Conservation (phyloP, 2,888 invertebrate species). For the Melinaea marsaeus region DNA sequence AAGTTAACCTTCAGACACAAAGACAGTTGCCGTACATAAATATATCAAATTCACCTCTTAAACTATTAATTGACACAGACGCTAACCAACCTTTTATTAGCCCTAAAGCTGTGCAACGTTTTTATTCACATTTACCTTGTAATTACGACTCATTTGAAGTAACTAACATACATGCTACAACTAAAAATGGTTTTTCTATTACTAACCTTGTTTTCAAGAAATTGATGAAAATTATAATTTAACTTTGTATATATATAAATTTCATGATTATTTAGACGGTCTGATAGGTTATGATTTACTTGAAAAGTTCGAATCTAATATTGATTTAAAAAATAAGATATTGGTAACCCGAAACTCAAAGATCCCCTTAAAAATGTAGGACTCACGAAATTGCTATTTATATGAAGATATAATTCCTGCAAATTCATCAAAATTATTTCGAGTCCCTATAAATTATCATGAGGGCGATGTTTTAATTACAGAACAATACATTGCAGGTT, state of each 20-base stretch:
- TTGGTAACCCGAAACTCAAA: background rate
- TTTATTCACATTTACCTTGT: conserved; percentile 7
- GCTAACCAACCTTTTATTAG: conserved; percentile 21
- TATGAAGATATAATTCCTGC: conserved; percentile 24
- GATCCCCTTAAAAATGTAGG: conserved; percentile 15
- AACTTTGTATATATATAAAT: conserved; percentile 20
- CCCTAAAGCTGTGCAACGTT: conserved; percentile 14
- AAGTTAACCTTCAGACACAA: conserved; percentile 22
- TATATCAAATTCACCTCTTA: conserved; percentile 14
- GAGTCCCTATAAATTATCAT: conserved; percentile 21
- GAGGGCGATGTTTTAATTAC: conserved; percentile 24
- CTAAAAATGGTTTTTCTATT: conserved; percentile 12
- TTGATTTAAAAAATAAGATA: background rate
- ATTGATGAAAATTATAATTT: conserved; percentile 9
- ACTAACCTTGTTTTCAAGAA: conserved; percentile 13
- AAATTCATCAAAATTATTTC: conserved; percentile 21
- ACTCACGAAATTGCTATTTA: conserved; percentile 21
- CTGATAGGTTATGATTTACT: conserved; percentile 17
- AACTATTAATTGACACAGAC: conserved; percentile 21
- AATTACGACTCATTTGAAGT: conserved; percentile 20
- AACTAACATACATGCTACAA: conserved; percentile 12
- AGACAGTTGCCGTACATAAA: conserved; percentile 22
- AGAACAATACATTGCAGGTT: conserved; percentile 25
- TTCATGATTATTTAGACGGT: conserved; percentile 20
- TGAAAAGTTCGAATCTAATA: conserved; percentile 5